phyloP scores from a whole-genome alignment of 2,113 vertebrate genomes.

The Pogona vitticeps region DNA sequence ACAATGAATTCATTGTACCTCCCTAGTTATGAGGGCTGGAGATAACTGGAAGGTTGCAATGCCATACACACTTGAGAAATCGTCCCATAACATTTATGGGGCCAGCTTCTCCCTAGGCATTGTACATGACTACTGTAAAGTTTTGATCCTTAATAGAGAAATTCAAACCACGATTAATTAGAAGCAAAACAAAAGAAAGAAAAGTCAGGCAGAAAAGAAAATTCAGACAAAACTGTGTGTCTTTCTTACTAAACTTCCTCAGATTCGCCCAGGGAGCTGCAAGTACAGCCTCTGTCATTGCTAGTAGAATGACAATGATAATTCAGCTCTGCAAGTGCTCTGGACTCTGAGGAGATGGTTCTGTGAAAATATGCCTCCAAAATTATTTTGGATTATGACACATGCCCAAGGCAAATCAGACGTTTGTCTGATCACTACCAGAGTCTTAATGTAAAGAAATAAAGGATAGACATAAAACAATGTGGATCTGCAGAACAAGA shows the following conservation, averaged over 20 bases:
- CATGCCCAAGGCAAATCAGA: constrained; percentile 36
- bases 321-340: constrained; percentile 34
- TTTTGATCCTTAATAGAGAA: background rate
- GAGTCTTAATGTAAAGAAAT: constrained; percentile 47
- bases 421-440: constrained; percentile 51
- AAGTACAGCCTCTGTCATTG: constrained; percentile 33
- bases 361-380: constrained; percentile 31
- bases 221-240: constrained; percentile 36
- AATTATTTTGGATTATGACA: constrained; percentile 48
- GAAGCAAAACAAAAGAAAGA: constrained; percentile 19
- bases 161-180: constrained; percentile 26
- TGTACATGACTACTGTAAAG: background rate
- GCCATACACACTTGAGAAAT: too few relatives aligned
- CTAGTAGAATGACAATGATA: constrained; percentile 55
- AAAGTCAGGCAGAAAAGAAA: background rate
- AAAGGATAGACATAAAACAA: constrained; percentile 12
- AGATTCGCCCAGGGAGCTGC: constrained; percentile 43
- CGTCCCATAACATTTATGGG: background rate
- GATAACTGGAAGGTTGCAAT: too few relatives aligned
- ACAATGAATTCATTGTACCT: too few relatives aligned
- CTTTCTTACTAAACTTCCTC: constrained; percentile 45
- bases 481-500: constrained; percentile 11
- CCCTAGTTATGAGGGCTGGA: too few relatives aligned
- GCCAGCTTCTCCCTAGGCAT: background rate
- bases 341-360: background rate